Evolutionary conservation across 2,888 invertebrate species (phyloP), one percentile per base, ranked within the genome.

Genomic region (Dryocosmus kuriphilus): DNA sequence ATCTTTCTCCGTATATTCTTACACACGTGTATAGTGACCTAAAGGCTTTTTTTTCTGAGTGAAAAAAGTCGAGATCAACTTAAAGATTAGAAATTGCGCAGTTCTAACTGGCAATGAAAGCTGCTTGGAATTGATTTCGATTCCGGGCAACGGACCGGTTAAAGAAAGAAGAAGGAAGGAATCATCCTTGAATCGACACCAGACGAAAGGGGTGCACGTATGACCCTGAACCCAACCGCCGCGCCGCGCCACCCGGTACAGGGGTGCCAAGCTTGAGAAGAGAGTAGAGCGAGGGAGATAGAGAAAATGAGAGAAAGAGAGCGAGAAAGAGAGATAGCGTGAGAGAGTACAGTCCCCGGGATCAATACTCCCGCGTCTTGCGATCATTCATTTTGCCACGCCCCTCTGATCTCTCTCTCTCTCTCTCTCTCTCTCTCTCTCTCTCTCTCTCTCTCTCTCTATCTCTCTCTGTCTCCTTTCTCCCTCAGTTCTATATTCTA

Each of bases 341-440:
- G 62, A 77, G 77, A 82, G 81, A 80, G 85, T 87, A 89, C 88
- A 86, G 87, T 88, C 88, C 86, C 86, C 85, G 89, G 89, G 91
- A 91, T 91, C 91, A 91, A 91, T 91, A 91, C 91, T 91, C 90
- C 88, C 89, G 90, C 91, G 90, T 91, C 91, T 91, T 91, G 90
- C 90, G 90, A 91, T 91, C 91, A 91, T 91, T 91, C 91, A 91
- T 91, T 91, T 91, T 90, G 91, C 91, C 91, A 91, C 91, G 91
- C 91, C 91, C 91, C 91, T 91, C 88, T 89, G 88, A 87, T 89
- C 89, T 88, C 89, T 88, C 87, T 88, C 83, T 82, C 82, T 84
- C 84, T 76, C 86, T 83, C 82, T 79, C 74, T 84, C 80, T 79
- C 80, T 80, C 77, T 78, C 80, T 81, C 79, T 80, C 77, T 83